Conservation (phyloP, 2,888 invertebrate species). For the Pandemis heparana region DNA sequence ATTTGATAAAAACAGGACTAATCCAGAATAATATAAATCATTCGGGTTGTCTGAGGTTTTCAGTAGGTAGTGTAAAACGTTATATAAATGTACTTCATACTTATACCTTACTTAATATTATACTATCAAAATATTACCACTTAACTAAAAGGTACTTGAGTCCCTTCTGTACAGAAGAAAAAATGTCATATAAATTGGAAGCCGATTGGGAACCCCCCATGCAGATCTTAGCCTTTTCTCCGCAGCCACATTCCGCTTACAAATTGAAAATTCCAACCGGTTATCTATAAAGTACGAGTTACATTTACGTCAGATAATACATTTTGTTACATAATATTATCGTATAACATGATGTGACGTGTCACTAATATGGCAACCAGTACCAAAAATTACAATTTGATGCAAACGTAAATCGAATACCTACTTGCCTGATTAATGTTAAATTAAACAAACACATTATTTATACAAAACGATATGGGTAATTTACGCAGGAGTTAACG, state of each 20-base stretch:
- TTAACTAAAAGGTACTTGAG: too few relatives aligned
- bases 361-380: too few relatives aligned
- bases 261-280: conserved; percentile 76
- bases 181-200: conserved; percentile 12
- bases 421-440: not conserved
- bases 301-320: conserved; percentile 3
- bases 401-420: not conserved
- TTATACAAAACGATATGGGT: not conserved
- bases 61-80: too few relatives aligned
- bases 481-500: not conserved
- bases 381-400: too few relatives aligned
- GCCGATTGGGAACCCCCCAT: conserved; percentile 56
- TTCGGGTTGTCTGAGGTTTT: too few relatives aligned
- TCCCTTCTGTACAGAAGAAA: too few relatives aligned
- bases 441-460: not conserved
- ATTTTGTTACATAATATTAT: not conserved
- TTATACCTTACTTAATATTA: too few relatives aligned
- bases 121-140: too few relatives aligned
- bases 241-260: conserved; percentile 66
- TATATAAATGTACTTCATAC: too few relatives aligned
- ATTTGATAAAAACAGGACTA: too few relatives aligned
- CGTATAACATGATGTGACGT: not conserved
- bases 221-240: conserved; percentile 71
- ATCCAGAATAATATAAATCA: too few relatives aligned
- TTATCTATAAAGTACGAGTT: conserved; percentile 54